Evolutionary conservation across 23 tunicate genomes (phyloP).

Genomic region (Halocynthia aurantium): DNA sequence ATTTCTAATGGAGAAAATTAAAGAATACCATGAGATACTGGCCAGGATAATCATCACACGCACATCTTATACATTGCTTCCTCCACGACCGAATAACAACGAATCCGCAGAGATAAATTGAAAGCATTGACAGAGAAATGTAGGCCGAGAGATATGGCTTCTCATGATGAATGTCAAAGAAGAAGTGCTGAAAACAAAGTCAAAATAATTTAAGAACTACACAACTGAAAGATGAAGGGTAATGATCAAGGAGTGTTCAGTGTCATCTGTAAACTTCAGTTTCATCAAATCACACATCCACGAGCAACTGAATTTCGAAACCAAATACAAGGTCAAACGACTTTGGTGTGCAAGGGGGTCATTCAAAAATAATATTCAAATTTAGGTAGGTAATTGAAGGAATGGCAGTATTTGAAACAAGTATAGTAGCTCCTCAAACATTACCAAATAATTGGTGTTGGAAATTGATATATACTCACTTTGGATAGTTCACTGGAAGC

Average conservation of each 20-base stretch:
- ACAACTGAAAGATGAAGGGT: not conserved
- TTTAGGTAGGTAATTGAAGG: too few species aligned
- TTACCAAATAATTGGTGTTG: not conserved
- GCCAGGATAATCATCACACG: constrained; percentile 93
- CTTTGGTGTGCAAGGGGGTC: too few species aligned
- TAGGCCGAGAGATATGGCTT: constrained; percentile 94
- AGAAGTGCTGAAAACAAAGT: constrained; percentile 39
- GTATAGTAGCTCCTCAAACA: too few species aligned
- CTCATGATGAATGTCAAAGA: constrained; percentile 68
- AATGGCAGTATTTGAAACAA: too few species aligned
- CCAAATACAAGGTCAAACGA: too few species aligned
- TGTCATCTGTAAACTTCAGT: too few species aligned
- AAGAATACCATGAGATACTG: constrained; percentile 76
- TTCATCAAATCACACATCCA: too few species aligned
- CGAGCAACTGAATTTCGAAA: too few species aligned
- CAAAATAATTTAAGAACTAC: not conserved
- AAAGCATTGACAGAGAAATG: constrained; percentile 76
- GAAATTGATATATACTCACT: constrained; percentile 17
- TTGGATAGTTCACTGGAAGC: constrained; percentile 57
- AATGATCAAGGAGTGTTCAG: too few species aligned
- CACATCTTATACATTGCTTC: constrained; percentile 85
- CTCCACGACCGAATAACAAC: constrained; percentile 82
- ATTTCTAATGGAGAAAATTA: not conserved
- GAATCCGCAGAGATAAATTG: constrained; percentile 81
- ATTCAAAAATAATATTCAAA: too few species aligned